phyloP scores from a whole-genome alignment of 1,140 invertebrate species.

The Neodiprion lecontei region DNA sequence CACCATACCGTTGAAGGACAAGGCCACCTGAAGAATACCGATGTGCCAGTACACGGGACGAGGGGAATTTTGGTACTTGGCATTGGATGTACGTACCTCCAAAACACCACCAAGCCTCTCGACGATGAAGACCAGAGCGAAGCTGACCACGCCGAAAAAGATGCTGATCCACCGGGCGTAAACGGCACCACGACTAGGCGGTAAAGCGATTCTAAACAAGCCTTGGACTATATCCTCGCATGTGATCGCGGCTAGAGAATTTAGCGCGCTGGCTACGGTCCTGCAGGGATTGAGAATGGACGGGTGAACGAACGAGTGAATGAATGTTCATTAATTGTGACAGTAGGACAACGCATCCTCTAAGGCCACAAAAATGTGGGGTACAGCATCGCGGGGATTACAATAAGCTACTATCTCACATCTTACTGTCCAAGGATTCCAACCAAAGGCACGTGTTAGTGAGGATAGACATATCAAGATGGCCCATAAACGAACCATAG shows the following conservation, averaged over 20 bases:
- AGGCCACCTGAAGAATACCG: constrained; percentile 66
- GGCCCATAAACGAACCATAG: too few species aligned
- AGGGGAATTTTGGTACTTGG: constrained; percentile 26
- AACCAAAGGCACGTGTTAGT: too few species aligned
- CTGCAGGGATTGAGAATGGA: constrained; percentile 60
- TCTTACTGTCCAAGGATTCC: too few species aligned
- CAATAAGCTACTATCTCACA: too few species aligned
- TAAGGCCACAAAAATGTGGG: too few species aligned
- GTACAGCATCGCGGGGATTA: too few species aligned
- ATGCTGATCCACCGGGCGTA: constrained; percentile 71
- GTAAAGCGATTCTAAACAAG: constrained; percentile 71
- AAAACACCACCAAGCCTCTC: constrained; percentile 81
- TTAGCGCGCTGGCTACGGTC: constrained; percentile 90
- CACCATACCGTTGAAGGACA: constrained; percentile 88
- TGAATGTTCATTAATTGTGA: too few species aligned
- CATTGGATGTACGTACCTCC: constrained; percentile 63
- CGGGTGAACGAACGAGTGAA: too few species aligned
- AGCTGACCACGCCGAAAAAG: constrained; percentile 69
- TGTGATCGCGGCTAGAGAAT: constrained; percentile 88
- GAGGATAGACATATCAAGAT: too few species aligned
- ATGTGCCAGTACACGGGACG: not conserved
- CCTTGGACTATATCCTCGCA: constrained; percentile 85
- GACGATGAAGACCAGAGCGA: constrained; percentile 79
- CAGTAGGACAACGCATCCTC: too few species aligned
- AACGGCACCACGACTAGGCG: constrained; percentile 73